Evolutionary conservation across 2,113 vertebrate species (phyloP).

Genomic region (Illadopsis cleaveri): DNA sequence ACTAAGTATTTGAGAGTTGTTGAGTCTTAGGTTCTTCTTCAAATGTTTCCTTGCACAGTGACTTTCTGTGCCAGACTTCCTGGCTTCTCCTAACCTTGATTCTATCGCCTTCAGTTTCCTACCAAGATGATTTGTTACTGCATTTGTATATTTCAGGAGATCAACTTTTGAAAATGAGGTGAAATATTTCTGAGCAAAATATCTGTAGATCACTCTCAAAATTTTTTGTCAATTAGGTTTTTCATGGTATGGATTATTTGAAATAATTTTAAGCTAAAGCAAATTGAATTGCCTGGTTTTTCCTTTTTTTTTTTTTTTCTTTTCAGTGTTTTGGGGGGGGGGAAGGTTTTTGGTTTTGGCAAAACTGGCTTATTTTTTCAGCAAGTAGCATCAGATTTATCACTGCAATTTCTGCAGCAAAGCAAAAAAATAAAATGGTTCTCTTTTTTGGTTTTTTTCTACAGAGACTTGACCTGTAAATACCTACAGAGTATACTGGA

Average conservation of each 20-base stretch:
- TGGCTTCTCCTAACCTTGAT: neutral
- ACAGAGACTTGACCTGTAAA: neutral
- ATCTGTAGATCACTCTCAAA: neutral
- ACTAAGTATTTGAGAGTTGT: neutral
- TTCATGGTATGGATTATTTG: neutral
- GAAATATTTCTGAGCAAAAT: neutral
- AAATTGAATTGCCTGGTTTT: neutral
- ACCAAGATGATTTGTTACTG: neutral
- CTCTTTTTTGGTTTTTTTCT: neutral
- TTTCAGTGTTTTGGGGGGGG: neutral
- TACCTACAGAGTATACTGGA: neutral
- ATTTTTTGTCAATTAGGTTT: neutral
- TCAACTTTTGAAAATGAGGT: neutral
- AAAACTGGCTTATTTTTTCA: neutral
- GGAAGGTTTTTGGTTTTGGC: neutral
- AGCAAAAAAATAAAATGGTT: neutral
- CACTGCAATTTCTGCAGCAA: neutral
- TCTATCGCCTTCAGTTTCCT: neutral
- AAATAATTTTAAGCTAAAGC: neutral
- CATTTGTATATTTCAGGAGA: neutral
- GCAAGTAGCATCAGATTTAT: neutral
- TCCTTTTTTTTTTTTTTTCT: no score
- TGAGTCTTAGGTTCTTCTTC: neutral
- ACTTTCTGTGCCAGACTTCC: neutral
- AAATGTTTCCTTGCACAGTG: neutral